Base-by-base conservation (phyloP, 2,888 invertebrate species). In the Priocnemis perturbator region DNA sequence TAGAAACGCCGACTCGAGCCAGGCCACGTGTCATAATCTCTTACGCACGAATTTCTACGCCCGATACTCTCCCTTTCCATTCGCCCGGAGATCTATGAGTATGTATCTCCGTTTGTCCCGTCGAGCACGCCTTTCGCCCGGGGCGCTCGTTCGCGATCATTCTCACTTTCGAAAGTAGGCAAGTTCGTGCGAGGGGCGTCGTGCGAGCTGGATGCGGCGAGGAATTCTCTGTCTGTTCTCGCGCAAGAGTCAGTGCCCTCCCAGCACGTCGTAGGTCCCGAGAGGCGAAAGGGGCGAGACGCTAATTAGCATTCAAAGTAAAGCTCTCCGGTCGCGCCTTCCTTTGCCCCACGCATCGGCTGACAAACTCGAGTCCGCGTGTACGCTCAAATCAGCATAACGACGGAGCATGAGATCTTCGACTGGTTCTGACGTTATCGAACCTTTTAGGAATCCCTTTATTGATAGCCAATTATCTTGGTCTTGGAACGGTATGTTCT, bases 251-350 rank as follows among this genome's bases (percentile, higher is more conserved):
- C 81, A 84, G 68, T 82, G 80, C 71, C 82, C 78, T 74, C 70
- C 17, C 65, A 57, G 52, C 20, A 53, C 3, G 53, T 2, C 53
- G 20, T 3, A n/a, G 14, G 3, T 17, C 20, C 9, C 23, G 53
- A 53, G 20, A 37, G 50, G 64, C 67, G 76, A 77, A 76, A 74
- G 77, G 77, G 77, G 71, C 71, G 71, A 72, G 69, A 61, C 69
- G 59, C 69, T 81, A 77, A 85, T 85, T 85, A 84, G 73, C 79
- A 85, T 85, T 83, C 83, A 53, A 79, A 78, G 79, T 74, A 79
- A 79, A 78, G 78, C 75, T 77, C 74, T 65, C 67, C 66, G 76
- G 79, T 77, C 82, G 74, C 76, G 77, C 83, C 81, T 81, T 75
- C 73, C 71, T 75, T 60, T 66, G 57, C 20, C 45, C 52, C 60